These are phyloP conservation scores for Protophormia terraenovae DNA, from an alignment of 2,888 invertebrate species.

Conservation along the genomic window DNA sequence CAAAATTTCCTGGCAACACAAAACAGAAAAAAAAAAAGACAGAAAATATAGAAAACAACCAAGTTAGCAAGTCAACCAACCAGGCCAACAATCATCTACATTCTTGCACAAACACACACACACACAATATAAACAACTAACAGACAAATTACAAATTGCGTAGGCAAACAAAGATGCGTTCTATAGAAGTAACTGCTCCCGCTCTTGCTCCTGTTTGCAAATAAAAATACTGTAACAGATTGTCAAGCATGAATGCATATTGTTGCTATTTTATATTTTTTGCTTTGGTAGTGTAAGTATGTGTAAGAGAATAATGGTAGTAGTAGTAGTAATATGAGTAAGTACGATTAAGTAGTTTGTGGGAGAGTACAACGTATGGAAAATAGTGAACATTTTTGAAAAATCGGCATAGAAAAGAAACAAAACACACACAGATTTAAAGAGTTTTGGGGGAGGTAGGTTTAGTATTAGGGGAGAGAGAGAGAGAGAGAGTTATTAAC, in stretches of 20 bases:
- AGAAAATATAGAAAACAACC: neutral
- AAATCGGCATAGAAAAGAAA: conserved; percentile 37
- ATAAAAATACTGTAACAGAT: conserved; percentile 60
- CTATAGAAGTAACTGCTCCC: conserved; percentile 14
- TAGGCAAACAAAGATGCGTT: conserved; percentile 66
- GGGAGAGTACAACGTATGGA: conserved; percentile 12
- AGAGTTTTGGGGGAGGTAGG: neutral
- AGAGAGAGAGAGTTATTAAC: conserved; percentile 73
- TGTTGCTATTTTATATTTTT: conserved; percentile 45
- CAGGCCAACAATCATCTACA: neutral
- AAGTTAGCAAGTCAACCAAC: conserved; percentile 44
- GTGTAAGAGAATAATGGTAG: conserved; percentile 9
- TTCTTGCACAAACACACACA: neutral
- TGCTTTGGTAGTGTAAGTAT: too few species aligned
- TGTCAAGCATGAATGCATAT: conserved; percentile 67
- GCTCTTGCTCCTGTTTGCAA: conserved; percentile 5
- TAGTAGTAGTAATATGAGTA: neutral
- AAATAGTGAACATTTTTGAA: conserved; percentile 32
- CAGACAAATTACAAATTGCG: conserved; percentile 60
- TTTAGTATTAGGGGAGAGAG: neutral
- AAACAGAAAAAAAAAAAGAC: neutral
- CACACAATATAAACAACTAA: conserved; percentile 17
- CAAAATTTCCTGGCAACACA: conserved; percentile 72
- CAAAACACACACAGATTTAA: neutral
- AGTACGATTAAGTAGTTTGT: conserved; percentile 1